Percentiles rank a stretch among this genome's conserved stretches.
phyloP scores from a whole-genome alignment of 2,888 invertebrate genomes.

The Dryocosmus kuriphilus region DNA sequence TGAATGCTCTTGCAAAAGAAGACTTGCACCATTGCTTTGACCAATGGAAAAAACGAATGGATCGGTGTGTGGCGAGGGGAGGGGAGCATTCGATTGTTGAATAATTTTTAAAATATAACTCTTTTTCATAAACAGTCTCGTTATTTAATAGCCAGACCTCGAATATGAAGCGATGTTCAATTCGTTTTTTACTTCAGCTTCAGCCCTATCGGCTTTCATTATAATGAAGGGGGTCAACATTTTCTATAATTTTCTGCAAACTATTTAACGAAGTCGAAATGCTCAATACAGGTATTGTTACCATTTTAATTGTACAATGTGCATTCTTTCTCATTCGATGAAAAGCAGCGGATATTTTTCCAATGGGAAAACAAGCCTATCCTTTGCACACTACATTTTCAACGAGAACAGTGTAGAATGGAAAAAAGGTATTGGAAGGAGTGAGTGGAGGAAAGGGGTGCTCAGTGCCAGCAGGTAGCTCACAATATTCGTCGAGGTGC shows the following conservation, averaged over 20 bases:
- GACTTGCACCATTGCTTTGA: too few species aligned
- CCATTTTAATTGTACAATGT: background rate
- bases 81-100: too few species aligned
- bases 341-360: background rate
- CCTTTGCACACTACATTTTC: constrained; percentile 5
- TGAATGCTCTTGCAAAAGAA: too few species aligned
- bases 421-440: background rate
- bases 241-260: background rate
- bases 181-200: too few species aligned
- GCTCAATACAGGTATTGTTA: background rate
- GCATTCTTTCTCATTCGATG: background rate
- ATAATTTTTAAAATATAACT: too few species aligned
- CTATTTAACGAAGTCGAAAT: background rate
- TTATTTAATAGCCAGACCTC: too few species aligned
- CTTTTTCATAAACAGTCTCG: too few species aligned
- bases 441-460: background rate
- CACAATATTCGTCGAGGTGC: constrained; percentile 27
- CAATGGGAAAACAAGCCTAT: constrained; percentile 15
- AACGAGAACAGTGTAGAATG: constrained; percentile 9
- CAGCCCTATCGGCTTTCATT: too few species aligned
- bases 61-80: too few species aligned
- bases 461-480: constrained; percentile 8
- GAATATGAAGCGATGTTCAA: too few species aligned
- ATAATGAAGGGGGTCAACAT: too few species aligned
- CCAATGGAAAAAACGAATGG: too few species aligned